Base-by-base conservation (phyloP, 2,113 vertebrate species). In the Cacatua alba region DNA sequence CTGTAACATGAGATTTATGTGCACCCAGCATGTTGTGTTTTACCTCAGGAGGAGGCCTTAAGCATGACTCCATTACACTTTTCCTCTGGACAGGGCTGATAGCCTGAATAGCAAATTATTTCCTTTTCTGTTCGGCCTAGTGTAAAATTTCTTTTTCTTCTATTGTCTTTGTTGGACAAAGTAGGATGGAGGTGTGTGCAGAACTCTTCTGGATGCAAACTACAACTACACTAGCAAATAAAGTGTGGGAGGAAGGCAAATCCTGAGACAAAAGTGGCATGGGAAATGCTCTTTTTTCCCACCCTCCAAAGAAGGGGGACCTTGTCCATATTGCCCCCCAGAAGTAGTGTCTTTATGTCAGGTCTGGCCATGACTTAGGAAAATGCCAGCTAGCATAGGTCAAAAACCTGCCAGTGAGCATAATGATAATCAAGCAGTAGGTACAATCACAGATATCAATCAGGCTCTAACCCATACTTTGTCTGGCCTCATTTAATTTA, bases 161-260 rank as follows among this genome's bases (percentile, higher is more conserved):
- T 33, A 2, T 21, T 71, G 15, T 57, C 39, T 75, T 49, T 85
- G 15, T 51, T 79, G 70, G 65, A 37, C 17, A 39, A n/a, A 9
- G 4, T 20, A 70, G 39, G 23, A 29, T 53, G 37, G 7, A 53
- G 6, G 2, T 4, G 11, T 49, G 9, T 63, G 10, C 13, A 72
- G 49, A 64, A 49, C 13, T 62, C 80, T 57, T 28, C 37, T 77
- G 59, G 10, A 41, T n/a, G 26, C 15, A 78, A 82, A 41, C 12
- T 63, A 31, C 17, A 67, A 10, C 4, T 79, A 26, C 5, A 2
- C 3, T 37, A 83, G 3, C 10, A 81, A 52, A 70, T 39, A 70
- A 77, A 67, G 16, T 1, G 3, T 15, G 6, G 4, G 3, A 10
- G 0, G 4, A 37, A 14, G 7, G 9, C 0, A 79, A 80, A 60